Evolutionary conservation across 2,797 vertebrate species (phyloP), one percentile per base, ranked within the genome.

Genomic region (Leptatherina wallacei): DNA sequence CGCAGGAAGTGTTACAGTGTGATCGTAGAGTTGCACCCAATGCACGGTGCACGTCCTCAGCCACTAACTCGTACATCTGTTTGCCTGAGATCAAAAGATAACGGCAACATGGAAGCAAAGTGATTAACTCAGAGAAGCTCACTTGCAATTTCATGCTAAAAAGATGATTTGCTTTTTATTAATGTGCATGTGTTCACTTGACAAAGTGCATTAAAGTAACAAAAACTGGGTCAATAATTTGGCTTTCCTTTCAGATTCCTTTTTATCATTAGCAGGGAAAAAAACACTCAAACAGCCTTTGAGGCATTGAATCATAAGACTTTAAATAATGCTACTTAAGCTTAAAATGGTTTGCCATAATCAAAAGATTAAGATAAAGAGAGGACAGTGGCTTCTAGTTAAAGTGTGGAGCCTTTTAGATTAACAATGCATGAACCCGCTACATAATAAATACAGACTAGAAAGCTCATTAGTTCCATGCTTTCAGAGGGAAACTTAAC

Each of bases 21-120:
- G 42, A 18, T 75, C 11, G 38, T 32, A 11, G 18, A 63, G 59
- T 64, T 61, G 24, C 16, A 44, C 57, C 61, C 13, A n/a, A 38
- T 63, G 24, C 52, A 51, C 36, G 33, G 52, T 6, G 32, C 54
- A 36, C 24, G 52, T 76, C 68, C 73, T 69, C 38, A 49, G 44
- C 61, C 49, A 40, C 61, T 64, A 60, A 55, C 69, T 73, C 56
- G 6, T 62, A 42, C 77, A 79, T 80, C 71, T 72, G 77, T 72
- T 68, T 68, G 24, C 68, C 62, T 18, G 57, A 82, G 73, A 80
- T 83, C 75, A 83, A 47, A 75, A 83, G 62, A 62, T 62, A 30
- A 56, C 55, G 29, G 71, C 12, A 0, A 49, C 49, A 49, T 18
- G 61, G 47, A 62, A 61, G 44, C 44, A 10, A 13, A 54, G 16